A percentile compares a stretch with the other conserved stretches of the same genome.
These are phyloP conservation scores for Drosophila lutescens DNA, from an alignment of 2,888 invertebrate species.

Conservation along the genomic window DNA sequence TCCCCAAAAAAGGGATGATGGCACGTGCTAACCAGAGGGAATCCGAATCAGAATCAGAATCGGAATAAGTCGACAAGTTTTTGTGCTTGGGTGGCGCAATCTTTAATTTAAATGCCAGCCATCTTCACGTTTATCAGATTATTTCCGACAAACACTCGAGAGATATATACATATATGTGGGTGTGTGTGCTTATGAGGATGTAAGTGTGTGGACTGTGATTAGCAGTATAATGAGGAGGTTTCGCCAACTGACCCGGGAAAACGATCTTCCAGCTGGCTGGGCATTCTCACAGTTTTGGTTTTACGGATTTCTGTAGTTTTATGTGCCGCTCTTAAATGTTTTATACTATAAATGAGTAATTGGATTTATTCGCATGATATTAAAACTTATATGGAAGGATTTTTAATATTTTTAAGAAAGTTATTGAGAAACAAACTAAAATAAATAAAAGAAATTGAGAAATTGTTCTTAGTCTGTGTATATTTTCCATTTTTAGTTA, in stretches of 20 bases:
- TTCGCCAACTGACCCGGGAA: constrained; percentile 8
- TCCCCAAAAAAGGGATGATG: constrained; percentile 10
- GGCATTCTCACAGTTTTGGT: neutral
- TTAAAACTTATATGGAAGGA: too few relatives aligned
- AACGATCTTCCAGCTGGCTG: neutral
- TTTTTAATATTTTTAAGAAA: too few relatives aligned
- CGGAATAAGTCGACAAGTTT: constrained; percentile 57
- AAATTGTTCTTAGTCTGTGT: too few relatives aligned
- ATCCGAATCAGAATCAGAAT: neutral
- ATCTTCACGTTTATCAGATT: constrained; percentile 76
- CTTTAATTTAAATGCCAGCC: constrained; percentile 79
- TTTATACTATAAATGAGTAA: too few relatives aligned
- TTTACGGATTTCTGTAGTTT: neutral
- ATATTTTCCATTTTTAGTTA: too few relatives aligned
- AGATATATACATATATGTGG: neutral
- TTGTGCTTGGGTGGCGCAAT: constrained; percentile 67
- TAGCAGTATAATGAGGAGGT: constrained; percentile 25
- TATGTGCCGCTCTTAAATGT: too few relatives aligned
- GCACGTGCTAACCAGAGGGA: constrained; percentile 22
- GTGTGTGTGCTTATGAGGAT: neutral
- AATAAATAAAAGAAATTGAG: too few relatives aligned
- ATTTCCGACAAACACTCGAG: constrained; percentile 50
- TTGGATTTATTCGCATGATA: too few relatives aligned
- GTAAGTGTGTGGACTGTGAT: constrained; percentile 13
- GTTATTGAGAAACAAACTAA: too few relatives aligned